A percentile compares a stretch with the other conserved stretches of the same genome.
These are phyloP conservation scores for Alectoris magna DNA, from an alignment of 2,797 vertebrate species.

Conservation along the genomic window DNA sequence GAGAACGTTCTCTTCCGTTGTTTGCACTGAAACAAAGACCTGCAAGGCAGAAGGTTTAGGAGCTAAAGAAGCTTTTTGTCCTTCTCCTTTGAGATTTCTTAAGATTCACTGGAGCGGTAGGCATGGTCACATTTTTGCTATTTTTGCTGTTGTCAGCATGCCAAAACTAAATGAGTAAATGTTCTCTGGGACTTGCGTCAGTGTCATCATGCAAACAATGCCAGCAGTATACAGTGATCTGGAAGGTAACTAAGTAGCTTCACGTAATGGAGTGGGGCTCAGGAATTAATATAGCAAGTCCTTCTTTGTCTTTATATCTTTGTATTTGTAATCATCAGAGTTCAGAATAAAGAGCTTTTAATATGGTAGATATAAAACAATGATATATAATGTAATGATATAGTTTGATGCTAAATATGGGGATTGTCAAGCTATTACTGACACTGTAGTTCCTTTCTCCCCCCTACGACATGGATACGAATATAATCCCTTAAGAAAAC, in stretches of 20 bases:
- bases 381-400: background rate
- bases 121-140: background rate
- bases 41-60: background rate
- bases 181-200: constrained; percentile 3
- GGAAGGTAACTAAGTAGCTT: background rate
- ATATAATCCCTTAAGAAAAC: background rate
- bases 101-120: background rate
- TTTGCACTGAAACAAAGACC: background rate
- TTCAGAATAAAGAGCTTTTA: constrained; percentile 1
- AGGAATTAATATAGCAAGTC: constrained; percentile 5
- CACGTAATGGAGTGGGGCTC: background rate
- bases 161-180: constrained; percentile 21
- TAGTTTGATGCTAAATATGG: constrained; percentile 10
- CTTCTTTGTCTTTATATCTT: background rate
- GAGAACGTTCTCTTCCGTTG: background rate
- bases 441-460: background rate
- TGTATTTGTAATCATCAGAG: background rate
- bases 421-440: background rate
- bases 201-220: background rate
- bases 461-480: background rate
- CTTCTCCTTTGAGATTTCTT: background rate
- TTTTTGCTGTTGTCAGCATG: constrained; percentile 28
- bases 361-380: constrained; percentile 10
- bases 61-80: background rate
- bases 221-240: background rate